Evolutionary conservation across 2,113 vertebrate genomes (phyloP).

Genomic region (Meriones unguiculatus): DNA sequence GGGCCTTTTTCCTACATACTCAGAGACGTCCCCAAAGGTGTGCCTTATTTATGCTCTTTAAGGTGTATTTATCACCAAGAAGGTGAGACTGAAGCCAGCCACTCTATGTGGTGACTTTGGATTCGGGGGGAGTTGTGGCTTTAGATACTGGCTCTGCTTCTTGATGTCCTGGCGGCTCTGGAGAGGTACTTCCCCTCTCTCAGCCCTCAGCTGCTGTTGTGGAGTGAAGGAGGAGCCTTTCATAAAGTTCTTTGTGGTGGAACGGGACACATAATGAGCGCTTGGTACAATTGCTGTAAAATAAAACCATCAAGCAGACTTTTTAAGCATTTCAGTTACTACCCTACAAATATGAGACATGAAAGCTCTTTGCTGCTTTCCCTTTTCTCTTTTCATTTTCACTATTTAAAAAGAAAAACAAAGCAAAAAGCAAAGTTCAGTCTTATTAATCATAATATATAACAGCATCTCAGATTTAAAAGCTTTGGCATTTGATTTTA

Average conservation of each 20-base stretch:
- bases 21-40: not conserved
- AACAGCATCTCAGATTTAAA: constrained; percentile 54
- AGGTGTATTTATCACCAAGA: not conserved
- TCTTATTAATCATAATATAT: not conserved
- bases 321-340: constrained; percentile 22
- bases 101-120: not conserved
- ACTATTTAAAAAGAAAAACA: not conserved
- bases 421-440: not conserved
- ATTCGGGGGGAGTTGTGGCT: not conserved
- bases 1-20: not conserved
- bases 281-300: not conserved
- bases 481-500: constrained; percentile 55
- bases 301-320: not conserved
- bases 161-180: not conserved
- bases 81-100: not conserved
- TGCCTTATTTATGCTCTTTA: not conserved
- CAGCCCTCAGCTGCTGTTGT: not conserved
- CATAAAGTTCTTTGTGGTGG: not conserved
- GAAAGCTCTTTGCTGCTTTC: not conserved
- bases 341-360: constrained; percentile 6
- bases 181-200: not conserved
- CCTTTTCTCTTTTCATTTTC: not conserved
- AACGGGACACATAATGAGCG: not conserved
- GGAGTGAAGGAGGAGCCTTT: not conserved
- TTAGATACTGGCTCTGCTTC: not conserved